A percentile compares a stretch with the other conserved stretches of the same genome.
Conservation (phyloP, 1,140 invertebrate species). For the Bombus breviceps region DNA sequence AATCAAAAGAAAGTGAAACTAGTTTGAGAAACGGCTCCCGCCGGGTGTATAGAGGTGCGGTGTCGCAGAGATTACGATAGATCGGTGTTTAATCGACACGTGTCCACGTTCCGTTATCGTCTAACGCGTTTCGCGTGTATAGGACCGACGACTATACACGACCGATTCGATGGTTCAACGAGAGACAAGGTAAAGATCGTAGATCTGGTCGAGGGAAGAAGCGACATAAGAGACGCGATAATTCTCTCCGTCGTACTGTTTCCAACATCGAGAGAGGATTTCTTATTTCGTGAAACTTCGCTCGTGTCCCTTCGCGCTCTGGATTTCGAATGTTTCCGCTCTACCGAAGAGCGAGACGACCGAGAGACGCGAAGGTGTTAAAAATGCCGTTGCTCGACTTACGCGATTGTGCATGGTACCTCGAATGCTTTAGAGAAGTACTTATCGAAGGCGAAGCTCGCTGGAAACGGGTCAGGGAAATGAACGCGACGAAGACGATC, state of each 20-base stretch:
- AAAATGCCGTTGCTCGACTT: constrained; percentile 49
- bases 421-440: constrained; percentile 31
- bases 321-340: constrained; percentile 41
- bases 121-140: background rate
- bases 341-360: constrained; percentile 45
- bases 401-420: constrained; percentile 39
- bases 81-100: background rate
- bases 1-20: constrained; percentile 69
- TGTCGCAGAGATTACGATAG: background rate
- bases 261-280: constrained; percentile 26
- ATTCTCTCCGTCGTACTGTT: constrained; percentile 17
- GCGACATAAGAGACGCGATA: background rate
- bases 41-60: background rate
- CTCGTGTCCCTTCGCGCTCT: constrained; percentile 31
- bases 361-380: constrained; percentile 16
- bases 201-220: background rate
- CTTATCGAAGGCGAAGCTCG: background rate
- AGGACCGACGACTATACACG: background rate
- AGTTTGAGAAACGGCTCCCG: constrained; percentile 70
- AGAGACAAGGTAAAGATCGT: no score
- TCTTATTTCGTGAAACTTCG: constrained; percentile 31
- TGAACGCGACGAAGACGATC: background rate
- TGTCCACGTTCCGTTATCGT: constrained; percentile 7
- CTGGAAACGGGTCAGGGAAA: background rate
- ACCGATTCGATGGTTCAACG: background rate